A percentile compares a stretch with the other conserved stretches of the same genome.
phyloP scores from a whole-genome alignment of 1,140 invertebrate species.

The Stegodyphus dumicola region DNA sequence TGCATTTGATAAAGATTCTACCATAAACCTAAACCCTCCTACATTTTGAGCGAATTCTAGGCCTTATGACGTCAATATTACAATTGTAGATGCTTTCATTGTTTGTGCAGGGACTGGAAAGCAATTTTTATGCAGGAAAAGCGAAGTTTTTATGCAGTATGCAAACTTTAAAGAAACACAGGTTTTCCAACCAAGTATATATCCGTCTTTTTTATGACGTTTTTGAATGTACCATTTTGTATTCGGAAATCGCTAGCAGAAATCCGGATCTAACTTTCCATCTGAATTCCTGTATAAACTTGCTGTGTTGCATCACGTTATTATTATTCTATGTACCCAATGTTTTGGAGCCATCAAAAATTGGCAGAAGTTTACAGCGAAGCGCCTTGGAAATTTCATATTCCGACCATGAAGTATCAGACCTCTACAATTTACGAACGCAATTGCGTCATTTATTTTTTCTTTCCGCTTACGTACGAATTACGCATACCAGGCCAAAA shows the following conservation, averaged over 20 bases:
- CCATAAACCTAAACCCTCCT: slow-evolving; percentile 14
- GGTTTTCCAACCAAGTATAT: neutral
- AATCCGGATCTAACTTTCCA: slow-evolving; percentile 26
- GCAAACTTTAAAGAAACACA: slow-evolving; percentile 38
- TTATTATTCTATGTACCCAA: slow-evolving; percentile 29
- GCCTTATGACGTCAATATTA: slow-evolving; percentile 36
- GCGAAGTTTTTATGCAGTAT: slow-evolving; percentile 42
- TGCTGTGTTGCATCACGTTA: neutral
- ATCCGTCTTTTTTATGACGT: neutral
- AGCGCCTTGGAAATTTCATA: neutral
- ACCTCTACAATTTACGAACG: slow-evolving; percentile 18
- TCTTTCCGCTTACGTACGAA: slow-evolving; percentile 7
- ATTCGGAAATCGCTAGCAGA: neutral
- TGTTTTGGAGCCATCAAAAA: slow-evolving; percentile 28
- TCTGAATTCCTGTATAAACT: slow-evolving; percentile 52
- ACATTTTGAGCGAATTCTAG: slow-evolving; percentile 4
- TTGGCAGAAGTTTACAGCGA: slow-evolving; percentile 15
- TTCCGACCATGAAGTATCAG: slow-evolving; percentile 21
- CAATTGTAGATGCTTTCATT: slow-evolving; percentile 33
- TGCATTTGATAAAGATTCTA: neutral
- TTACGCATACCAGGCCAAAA: slow-evolving; percentile 19
- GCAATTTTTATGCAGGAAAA: slow-evolving; percentile 45
- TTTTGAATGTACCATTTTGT: neutral
- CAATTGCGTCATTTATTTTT: slow-evolving; percentile 19
- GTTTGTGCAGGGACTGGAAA: neutral